Evolutionary conservation across 1,140 invertebrate genomes (phyloP).

Genomic region (Cydia pomonella): DNA sequence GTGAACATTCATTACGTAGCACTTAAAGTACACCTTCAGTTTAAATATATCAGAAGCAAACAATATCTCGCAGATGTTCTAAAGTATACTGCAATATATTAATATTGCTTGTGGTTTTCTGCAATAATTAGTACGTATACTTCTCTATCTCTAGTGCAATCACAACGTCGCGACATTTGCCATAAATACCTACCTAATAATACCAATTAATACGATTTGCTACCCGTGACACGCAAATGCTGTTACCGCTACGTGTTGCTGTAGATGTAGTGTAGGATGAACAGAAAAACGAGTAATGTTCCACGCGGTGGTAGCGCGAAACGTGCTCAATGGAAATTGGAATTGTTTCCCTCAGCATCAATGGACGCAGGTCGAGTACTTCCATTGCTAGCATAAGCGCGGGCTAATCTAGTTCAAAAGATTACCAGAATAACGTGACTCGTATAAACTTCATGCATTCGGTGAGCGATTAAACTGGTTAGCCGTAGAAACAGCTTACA

Average conservation of each 20-base stretch:
- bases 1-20: too few relatives aligned
- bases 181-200: neutral
- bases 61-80: too few relatives aligned
- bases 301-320: neutral
- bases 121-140: neutral
- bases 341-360: neutral
- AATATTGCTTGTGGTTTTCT: too few relatives aligned
- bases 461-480: neutral
- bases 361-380: neutral
- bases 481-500: neutral
- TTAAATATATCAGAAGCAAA: too few relatives aligned
- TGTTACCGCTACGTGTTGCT: neutral
- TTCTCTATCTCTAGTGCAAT: neutral
- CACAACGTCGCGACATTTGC: neutral
- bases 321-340: conserved; percentile 11
- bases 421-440: neutral
- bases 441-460: neutral
- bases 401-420: neutral
- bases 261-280: neutral
- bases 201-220: neutral
- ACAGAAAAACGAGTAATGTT: neutral
- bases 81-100: too few relatives aligned
- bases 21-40: too few relatives aligned
- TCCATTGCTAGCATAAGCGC: neutral
- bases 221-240: neutral